Evolutionary conservation across 2,888 invertebrate genomes (phyloP).

Genomic region (Plagodis dolabraria): DNA sequence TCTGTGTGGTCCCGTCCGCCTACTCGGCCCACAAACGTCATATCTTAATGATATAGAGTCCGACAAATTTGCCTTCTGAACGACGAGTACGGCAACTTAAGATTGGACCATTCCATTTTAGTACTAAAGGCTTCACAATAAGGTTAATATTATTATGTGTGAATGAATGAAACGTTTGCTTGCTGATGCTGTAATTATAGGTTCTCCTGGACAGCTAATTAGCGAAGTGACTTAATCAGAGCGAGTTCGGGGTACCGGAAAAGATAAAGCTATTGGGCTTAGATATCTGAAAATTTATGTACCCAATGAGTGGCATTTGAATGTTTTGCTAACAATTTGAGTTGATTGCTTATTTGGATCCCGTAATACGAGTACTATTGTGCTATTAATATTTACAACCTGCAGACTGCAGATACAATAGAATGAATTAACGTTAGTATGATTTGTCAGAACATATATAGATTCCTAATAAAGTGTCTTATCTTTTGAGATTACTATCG

Average conservation of each 20-base stretch:
- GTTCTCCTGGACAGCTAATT: conserved; percentile 52
- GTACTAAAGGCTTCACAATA: conserved; percentile 3
- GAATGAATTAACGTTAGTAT: no score
- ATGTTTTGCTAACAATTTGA: no score
- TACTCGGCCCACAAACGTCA: conserved; percentile 39
- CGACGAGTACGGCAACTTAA: conserved; percentile 1
- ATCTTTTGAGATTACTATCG: no score
- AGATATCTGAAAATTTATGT: no score
- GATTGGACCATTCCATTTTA: conserved; percentile 1
- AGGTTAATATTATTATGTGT: background rate
- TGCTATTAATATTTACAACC: no score
- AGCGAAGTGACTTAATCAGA: conserved; percentile 38
- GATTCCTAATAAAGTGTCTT: no score
- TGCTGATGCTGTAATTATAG: conserved; percentile 47
- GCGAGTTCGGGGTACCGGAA: conserved; percentile 19
- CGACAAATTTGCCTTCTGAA: conserved; percentile 13
- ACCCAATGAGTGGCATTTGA: no score
- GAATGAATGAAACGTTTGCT: conserved; percentile 6
- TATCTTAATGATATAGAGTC: conserved; percentile 48
- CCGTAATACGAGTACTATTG: no score
- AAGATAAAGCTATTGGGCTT: conserved; percentile 11
- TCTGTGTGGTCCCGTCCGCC: conserved; percentile 39
- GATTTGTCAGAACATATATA: no score
- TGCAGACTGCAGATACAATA: no score
- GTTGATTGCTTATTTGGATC: no score